Evolutionary conservation across 1,140 invertebrate species (phyloP).

Genomic region (Drosophila ficusphila): DNA sequence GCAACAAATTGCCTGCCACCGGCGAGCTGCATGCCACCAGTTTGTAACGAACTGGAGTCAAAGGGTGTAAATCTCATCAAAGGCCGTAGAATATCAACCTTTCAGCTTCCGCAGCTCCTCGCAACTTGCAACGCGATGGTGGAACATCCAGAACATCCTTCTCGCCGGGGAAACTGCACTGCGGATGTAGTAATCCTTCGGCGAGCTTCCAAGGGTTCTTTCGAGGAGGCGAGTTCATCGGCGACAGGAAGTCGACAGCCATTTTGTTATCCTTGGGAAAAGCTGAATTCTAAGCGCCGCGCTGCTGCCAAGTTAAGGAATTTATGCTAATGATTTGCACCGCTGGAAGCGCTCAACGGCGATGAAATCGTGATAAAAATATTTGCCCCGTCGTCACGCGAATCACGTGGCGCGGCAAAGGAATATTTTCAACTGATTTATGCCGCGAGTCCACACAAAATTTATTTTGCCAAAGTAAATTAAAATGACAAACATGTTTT

Average conservation of each 20-base stretch:
- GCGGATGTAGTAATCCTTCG: constrained; percentile 40
- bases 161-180: constrained; percentile 34
- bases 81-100: constrained; percentile 55
- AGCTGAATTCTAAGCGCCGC: constrained; percentile 18
- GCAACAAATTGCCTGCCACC: constrained; percentile 49
- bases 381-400: constrained; percentile 32
- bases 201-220: not conserved
- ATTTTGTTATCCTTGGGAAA: constrained; percentile 3
- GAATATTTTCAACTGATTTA: constrained; percentile 28
- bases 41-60: constrained; percentile 59
- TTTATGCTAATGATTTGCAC: constrained; percentile 76
- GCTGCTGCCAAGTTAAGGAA: constrained; percentile 55
- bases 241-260: constrained; percentile 46
- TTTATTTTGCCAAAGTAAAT: too few relatives aligned
- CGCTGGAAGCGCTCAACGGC: constrained; percentile 19
- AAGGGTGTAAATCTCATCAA: constrained; percentile 68
- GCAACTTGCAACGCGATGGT: not conserved
- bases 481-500: too few relatives aligned
- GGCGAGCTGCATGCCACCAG: constrained; percentile 30
- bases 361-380: constrained; percentile 48
- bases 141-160: constrained; percentile 43
- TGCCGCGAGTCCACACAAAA: constrained; percentile 1
- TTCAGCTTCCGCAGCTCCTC: constrained; percentile 46
- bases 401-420: constrained; percentile 11
- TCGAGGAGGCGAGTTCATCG: constrained; percentile 12